Evolutionary conservation across 2,888 invertebrate genomes (phyloP).

Genomic region (Axea sp.): DNA sequence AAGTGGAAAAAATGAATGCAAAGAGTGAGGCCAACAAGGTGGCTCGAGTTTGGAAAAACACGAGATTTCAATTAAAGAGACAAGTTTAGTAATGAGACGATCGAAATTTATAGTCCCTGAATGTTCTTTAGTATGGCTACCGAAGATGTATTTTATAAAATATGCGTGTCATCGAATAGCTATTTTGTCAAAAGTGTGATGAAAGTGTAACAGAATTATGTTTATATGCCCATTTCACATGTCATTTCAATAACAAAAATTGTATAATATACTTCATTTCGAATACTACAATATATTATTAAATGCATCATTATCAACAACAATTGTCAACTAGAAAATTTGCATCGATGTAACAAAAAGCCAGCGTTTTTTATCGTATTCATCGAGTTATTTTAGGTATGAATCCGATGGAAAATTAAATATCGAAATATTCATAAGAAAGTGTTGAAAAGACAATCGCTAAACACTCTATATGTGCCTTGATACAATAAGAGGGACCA

Average conservation of each 20-base stretch:
- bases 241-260: too few species aligned
- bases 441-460: conserved; percentile 7
- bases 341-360: too few species aligned
- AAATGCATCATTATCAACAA: too few species aligned
- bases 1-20: conserved; percentile 58
- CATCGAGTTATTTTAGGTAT: too few species aligned
- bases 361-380: too few species aligned
- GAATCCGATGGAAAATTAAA: too few species aligned
- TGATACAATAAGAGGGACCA: conserved; percentile 20
- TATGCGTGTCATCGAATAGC: conserved; percentile 5
- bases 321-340: too few species aligned
- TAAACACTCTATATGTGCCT: conserved; percentile 27
- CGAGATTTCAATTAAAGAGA: conserved; percentile 84
- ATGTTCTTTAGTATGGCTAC: conserved; percentile 68
- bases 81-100: conserved; percentile 82
- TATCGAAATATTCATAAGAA: too few species aligned
- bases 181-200: conserved; percentile 24
- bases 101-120: conserved; percentile 75
- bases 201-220: background rate
- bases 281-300: too few species aligned
- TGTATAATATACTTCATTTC: too few species aligned
- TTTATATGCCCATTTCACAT: too few species aligned
- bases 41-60: conserved; percentile 78
- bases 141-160: conserved; percentile 49
- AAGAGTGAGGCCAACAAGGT: conserved; percentile 55